Evolutionary conservation across 2,113 vertebrate genomes (phyloP).

Genomic region (Pituophis catenifer): DNA sequence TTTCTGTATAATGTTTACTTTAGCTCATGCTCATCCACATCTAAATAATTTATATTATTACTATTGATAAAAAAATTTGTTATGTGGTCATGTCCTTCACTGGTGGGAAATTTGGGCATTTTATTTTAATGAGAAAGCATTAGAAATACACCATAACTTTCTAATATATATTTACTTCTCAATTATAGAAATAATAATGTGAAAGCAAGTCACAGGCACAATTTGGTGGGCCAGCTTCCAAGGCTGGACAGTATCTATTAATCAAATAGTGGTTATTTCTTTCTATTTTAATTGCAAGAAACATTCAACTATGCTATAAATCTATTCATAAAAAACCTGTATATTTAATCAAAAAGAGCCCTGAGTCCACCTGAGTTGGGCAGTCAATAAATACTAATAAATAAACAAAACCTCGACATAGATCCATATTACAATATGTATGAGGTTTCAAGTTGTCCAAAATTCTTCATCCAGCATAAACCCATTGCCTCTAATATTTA

Average conservation of each 20-base stretch:
- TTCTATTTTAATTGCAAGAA: not conserved
- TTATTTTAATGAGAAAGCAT: not conserved
- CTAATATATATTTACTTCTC: not conserved
- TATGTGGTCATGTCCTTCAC: not conserved
- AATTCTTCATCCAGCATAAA: not conserved
- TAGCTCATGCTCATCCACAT: not conserved
- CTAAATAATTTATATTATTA: not conserved
- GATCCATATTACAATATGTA: not conserved
- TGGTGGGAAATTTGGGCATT: not conserved
- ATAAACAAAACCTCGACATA: not conserved
- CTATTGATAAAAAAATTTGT: not conserved
- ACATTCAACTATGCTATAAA: not conserved
- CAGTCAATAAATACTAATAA: not conserved
- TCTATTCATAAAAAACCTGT: not conserved
- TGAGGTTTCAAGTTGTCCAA: not conserved
- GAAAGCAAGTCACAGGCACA: not conserved
- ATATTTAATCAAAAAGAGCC: not conserved
- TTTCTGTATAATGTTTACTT: not conserved
- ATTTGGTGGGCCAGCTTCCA: not conserved
- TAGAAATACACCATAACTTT: not conserved
- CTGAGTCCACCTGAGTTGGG: not conserved
- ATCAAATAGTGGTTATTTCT: not conserved
- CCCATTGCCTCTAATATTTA: not conserved
- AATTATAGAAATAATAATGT: not conserved
- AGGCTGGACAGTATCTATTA: not conserved